Percentiles rank a stretch among this genome's conserved stretches.
Conservation (phyloP, 2,888 invertebrate genomes). For the Allacma fusca region DNA sequence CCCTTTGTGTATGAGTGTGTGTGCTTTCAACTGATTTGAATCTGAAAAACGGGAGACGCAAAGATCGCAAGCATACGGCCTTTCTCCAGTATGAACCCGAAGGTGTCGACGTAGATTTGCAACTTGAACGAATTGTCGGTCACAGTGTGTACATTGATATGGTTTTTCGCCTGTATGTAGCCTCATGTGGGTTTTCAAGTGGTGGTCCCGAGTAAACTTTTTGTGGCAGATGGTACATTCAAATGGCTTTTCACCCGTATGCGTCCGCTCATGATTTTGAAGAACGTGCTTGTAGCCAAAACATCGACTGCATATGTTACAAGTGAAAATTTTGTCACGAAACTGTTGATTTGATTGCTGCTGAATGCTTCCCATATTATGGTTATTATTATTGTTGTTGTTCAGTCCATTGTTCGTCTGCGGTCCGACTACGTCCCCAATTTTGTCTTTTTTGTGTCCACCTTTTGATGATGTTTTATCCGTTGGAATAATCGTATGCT, state of each 20-base stretch:
- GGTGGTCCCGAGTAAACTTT: constrained; percentile 90
- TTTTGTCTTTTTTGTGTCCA: constrained; percentile 38
- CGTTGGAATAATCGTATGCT: constrained; percentile 48
- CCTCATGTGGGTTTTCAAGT: constrained; percentile 90
- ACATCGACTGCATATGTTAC: constrained; percentile 84
- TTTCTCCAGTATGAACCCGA: constrained; percentile 89
- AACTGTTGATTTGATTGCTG: constrained; percentile 62
- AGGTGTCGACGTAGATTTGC: constrained; percentile 88
- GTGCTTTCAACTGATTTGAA: constrained; percentile 90
- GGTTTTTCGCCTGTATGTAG: constrained; percentile 93
- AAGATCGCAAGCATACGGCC: constrained; percentile 85
- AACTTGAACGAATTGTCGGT: constrained; percentile 91
- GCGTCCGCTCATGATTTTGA: constrained; percentile 93
- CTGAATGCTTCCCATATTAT: constrained; percentile 45
- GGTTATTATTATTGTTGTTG: constrained; percentile 48
- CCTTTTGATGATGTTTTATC: constrained; percentile 44
- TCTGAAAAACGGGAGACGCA: constrained; percentile 89
- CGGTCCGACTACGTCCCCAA: constrained; percentile 9
- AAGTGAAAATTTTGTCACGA: constrained; percentile 85
- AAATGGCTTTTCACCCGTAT: constrained; percentile 94
- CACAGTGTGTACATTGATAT: constrained; percentile 90
- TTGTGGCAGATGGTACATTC: constrained; percentile 91
- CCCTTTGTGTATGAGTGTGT: constrained; percentile 86
- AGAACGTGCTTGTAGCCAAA: constrained; percentile 95
- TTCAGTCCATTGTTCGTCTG: constrained; percentile 22